These are phyloP conservation scores for Alectoris magna DNA, from an alignment of 2,797 vertebrate genomes.

Conservation along the genomic window DNA sequence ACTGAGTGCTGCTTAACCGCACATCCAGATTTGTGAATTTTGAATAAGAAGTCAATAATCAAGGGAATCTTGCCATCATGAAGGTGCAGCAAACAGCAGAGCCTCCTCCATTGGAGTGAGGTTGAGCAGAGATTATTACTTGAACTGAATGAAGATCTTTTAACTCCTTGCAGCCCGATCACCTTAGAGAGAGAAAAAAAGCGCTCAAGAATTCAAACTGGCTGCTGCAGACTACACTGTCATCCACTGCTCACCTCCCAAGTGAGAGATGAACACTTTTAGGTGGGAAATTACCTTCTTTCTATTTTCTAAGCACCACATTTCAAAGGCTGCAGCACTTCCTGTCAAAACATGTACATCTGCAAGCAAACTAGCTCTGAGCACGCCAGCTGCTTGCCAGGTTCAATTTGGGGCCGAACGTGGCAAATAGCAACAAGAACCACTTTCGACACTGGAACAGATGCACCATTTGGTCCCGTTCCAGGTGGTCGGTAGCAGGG, in stretches of 20 bases:
- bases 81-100: neutral
- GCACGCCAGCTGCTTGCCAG: conserved; percentile 50
- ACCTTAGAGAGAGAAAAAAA: neutral
- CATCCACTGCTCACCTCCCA: neutral
- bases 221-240: neutral
- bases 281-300: neutral
- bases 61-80: neutral
- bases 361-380: conserved; percentile 26
- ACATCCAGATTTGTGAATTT: neutral
- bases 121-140: neutral
- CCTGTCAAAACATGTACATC: conserved; percentile 3
- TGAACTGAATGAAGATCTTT: neutral
- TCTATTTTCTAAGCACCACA: neutral
- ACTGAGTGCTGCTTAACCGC: neutral
- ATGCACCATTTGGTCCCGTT: neutral
- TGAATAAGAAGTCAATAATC: neutral
- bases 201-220: neutral
- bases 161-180: neutral
- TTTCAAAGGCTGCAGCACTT: conserved; percentile 11
- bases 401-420: conserved; percentile 24
- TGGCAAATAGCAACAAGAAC: conserved; percentile 24
- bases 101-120: neutral
- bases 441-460: neutral
- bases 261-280: neutral
- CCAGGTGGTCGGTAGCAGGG: neutral